Evolutionary conservation across 2,888 invertebrate species (phyloP), one percentile per base, ranked within the genome.

Genomic region (Agrochola circellaris): DNA sequence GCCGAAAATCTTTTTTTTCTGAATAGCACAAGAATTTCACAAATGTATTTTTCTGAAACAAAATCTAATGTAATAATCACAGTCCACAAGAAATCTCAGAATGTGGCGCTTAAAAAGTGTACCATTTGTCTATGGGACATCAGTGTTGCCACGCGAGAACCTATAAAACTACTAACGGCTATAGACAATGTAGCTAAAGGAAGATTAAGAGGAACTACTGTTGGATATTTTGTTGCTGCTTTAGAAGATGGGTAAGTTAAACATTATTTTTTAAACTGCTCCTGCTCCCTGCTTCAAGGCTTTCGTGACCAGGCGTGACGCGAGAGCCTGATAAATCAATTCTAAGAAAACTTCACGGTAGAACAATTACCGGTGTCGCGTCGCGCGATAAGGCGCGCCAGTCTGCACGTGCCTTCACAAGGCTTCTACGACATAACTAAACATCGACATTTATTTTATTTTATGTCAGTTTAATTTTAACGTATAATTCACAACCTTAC

Each of bases 51-150:
- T 85, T 96, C 96, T 11, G 93, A 94, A 45, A 93, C 84, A 0
- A 95, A 94, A 89, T 90, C 83, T 9, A 94, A 94, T 91, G 85
- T 95, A 8, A 73, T 96, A n/a, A 81, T 95, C 77, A 95, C 95
- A 2, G 90, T 94, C 38, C 96, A 96, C 75, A 90, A 87, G 38
- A 94, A 91, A 79, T 42, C 60, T 71, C 61, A 83, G 13, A 90
- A 83, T 72, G 48, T 82, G 7, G 73, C 81, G 2, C 82, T 81
- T 13, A 89, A 90, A 56, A 95, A 92, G 84, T 92, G 92, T 88
- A 82, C 93, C 2, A 76, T 95, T 76, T 95, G 95, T 91, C 77
- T 96, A 61, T 96, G 96, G 96, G 95, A 96, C 69, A 87, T 94
- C 3, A 93, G 92, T 93, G 91, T 94, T 89, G 92, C 92, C 78